Percentiles rank a stretch among this genome's conserved stretches.
These are phyloP conservation scores for Orcinus orca DNA, from an alignment of 2,113 vertebrate species.

Conservation along the genomic window DNA sequence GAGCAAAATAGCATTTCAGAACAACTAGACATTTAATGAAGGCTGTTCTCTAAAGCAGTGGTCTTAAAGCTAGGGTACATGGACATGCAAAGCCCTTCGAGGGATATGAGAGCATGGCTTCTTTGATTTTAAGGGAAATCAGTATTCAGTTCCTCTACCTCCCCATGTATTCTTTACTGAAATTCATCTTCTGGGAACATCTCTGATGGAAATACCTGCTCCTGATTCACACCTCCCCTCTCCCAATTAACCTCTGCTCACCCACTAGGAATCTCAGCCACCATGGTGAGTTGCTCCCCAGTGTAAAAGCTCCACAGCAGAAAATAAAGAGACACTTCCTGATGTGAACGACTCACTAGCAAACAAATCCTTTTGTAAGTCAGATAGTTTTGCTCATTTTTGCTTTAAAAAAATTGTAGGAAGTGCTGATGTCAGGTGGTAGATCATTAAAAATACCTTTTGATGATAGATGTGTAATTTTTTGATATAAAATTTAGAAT, in stretches of 20 bases:
- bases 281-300: neutral
- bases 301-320: neutral
- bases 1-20: neutral
- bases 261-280: neutral
- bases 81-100: neutral
- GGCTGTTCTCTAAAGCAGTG: neutral
- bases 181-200: neutral
- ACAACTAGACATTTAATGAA: neutral
- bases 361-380: neutral
- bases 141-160: neutral
- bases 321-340: neutral
- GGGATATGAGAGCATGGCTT: neutral
- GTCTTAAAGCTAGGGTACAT: neutral
- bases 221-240: neutral
- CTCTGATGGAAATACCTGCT: neutral
- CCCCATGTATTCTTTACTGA: neutral
- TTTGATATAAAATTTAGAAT: neutral
- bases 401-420: neutral
- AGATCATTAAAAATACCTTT: neutral
- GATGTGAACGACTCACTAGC: neutral
- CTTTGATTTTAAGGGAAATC: neutral
- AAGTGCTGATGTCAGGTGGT: neutral
- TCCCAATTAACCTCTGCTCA: neutral
- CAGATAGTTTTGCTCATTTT: neutral
- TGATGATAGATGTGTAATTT: neutral